Percentiles rank a stretch among this genome's conserved stretches.
phyloP scores from a whole-genome alignment of 2,888 invertebrate genomes.

The Epinotia bilunana region DNA sequence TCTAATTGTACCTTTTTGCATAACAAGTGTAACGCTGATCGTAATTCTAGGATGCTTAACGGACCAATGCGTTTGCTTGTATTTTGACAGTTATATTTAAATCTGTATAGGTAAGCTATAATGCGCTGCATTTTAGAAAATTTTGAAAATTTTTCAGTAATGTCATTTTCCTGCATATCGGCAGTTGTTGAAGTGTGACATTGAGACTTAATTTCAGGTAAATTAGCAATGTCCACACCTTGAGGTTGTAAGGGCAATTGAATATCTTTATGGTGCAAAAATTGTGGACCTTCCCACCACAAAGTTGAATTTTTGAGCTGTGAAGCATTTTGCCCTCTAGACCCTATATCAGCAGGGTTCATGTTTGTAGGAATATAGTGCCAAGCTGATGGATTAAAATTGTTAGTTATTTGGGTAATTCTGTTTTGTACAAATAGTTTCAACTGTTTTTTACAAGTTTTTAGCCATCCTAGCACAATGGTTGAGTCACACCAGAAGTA shows the following conservation, averaged over 20 bases:
- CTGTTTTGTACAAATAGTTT: no score
- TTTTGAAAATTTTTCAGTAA: constrained; percentile 25
- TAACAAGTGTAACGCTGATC: constrained; percentile 12
- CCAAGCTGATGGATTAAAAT: no score
- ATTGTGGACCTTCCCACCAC: constrained; percentile 44
- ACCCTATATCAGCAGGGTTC: constrained; percentile 36
- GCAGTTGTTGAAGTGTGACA: constrained; percentile 1
- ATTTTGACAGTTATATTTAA: constrained; percentile 30
- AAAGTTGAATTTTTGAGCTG: constrained; percentile 19
- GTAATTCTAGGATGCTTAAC: constrained; percentile 29
- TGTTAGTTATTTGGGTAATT: no score
- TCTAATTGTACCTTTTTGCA: constrained; percentile 33
- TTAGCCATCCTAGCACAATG: not conserved
- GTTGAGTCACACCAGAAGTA: not conserved
- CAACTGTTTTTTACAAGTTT: no score
- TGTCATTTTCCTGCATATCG: not conserved
- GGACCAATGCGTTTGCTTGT: not conserved
- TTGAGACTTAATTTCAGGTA: constrained; percentile 30
- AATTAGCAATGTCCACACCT: not conserved
- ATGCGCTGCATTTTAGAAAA: constrained; percentile 35
- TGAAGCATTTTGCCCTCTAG: constrained; percentile 38
- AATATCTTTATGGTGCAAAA: constrained; percentile 9
- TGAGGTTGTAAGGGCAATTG: not conserved
- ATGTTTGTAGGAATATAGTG: no score
- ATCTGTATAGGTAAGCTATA: constrained; percentile 31